Evolutionary conservation across 1,140 invertebrate species (phyloP).

Genomic region (Pollicipes pollicipes): DNA sequence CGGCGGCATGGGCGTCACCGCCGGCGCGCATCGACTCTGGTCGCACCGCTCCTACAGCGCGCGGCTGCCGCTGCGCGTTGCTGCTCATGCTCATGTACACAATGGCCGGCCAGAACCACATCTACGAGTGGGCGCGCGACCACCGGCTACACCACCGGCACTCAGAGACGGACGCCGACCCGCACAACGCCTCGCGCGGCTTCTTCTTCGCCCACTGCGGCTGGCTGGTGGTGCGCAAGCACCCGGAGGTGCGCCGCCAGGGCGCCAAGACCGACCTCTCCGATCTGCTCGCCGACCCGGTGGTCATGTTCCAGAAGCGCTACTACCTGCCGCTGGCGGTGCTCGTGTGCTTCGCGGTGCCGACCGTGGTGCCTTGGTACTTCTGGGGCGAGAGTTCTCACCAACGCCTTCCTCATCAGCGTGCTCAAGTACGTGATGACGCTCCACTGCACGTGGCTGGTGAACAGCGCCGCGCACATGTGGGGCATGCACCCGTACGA

Average conservation of each 20-base stretch:
- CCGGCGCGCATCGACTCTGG: constrained; percentile 86
- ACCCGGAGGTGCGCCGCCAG: constrained; percentile 69
- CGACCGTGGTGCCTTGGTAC: constrained; percentile 61
- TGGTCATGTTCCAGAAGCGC: constrained; percentile 74
- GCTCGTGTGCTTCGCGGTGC: constrained; percentile 64
- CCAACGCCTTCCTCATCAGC: constrained; percentile 61
- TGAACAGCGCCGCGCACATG: constrained; percentile 86
- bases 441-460: constrained; percentile 85
- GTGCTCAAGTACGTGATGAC: constrained; percentile 68
- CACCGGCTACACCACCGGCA: constrained; percentile 94
- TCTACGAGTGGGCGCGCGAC: constrained; percentile 84
- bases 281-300: constrained; percentile 67
- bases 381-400: constrained; percentile 61
- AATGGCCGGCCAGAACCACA: constrained; percentile 74
- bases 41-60: constrained; percentile 87
- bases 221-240: constrained; percentile 79
- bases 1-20: constrained; percentile 67
- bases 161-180: constrained; percentile 88
- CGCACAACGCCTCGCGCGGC: constrained; percentile 81
- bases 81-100: constrained; percentile 62
- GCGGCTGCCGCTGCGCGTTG: constrained; percentile 58
- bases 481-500: constrained; percentile 85
- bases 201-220: constrained; percentile 95
- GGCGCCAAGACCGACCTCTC: constrained; percentile 68
- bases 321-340: constrained; percentile 68